Evolutionary conservation across 2,888 invertebrate genomes (phyloP).

Genomic region (Shargacucullia verbasci): DNA sequence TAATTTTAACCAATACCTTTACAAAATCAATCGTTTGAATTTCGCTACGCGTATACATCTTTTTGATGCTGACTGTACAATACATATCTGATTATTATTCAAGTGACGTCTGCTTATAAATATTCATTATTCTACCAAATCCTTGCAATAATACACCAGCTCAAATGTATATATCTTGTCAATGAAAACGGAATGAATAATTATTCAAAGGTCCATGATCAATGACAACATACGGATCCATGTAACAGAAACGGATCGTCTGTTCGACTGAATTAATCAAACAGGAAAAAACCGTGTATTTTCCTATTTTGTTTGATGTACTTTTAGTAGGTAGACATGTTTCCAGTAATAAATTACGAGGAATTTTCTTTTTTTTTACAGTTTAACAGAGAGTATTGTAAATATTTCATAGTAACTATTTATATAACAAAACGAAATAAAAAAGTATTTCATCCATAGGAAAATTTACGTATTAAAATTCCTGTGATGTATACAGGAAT

Average conservation of each 20-base stretch:
- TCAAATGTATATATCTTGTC: slow-evolving; percentile 62
- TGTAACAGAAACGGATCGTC: slow-evolving; percentile 25
- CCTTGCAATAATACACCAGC: slow-evolving; percentile 66
- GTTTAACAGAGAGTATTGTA: too few species aligned
- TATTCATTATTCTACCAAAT: slow-evolving; percentile 73
- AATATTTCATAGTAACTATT: too few species aligned
- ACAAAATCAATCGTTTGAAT: too few species aligned
- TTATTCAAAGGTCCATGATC: slow-evolving; percentile 41
- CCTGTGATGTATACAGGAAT: too few species aligned
- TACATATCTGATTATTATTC: slow-evolving; percentile 71
- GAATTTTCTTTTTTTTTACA: too few species aligned
- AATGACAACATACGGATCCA: slow-evolving; percentile 38
- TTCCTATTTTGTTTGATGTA: slow-evolving; percentile 6
- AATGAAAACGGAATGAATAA: slow-evolving; percentile 65
- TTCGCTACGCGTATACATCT: too few species aligned
- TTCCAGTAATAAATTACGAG: background rate
- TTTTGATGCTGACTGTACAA: too few species aligned
- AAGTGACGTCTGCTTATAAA: slow-evolving; percentile 73
- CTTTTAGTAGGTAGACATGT: slow-evolving; percentile 7
- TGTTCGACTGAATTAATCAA: slow-evolving; percentile 32
- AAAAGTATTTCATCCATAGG: too few species aligned
- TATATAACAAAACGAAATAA: too few species aligned
- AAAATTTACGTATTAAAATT: too few species aligned
- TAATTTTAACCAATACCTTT: too few species aligned
- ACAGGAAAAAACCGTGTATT: slow-evolving; percentile 9